Evolutionary conservation across 2,797 vertebrate genomes (phyloP).

Genomic region (Phataginus tricuspis): DNA sequence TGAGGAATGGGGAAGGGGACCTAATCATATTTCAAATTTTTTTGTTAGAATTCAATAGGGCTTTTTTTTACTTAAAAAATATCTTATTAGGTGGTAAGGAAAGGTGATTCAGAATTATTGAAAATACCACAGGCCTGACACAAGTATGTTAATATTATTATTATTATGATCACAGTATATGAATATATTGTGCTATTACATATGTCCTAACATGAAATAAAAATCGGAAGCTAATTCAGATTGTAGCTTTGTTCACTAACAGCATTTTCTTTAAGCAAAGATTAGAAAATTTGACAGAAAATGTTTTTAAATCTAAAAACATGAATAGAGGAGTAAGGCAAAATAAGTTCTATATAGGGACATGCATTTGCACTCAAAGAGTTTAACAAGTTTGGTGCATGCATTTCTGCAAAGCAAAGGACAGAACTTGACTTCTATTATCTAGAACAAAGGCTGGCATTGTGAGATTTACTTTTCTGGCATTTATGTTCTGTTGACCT

Average conservation of each 20-base stretch:
- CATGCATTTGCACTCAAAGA: not conserved
- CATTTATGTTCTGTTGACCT: not conserved
- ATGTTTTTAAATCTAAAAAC: not conserved
- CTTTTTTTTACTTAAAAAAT: constrained; percentile 5
- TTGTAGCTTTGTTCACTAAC: not conserved
- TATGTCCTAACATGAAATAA: not conserved
- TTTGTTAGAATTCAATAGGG: not conserved
- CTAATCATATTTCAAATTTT: not conserved
- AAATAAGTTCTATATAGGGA: not conserved
- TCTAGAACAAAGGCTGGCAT: not conserved
- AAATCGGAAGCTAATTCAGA: not conserved
- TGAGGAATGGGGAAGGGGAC: not conserved
- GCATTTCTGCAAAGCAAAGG: not conserved
- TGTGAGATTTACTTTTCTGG: not conserved
- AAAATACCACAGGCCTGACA: not conserved
- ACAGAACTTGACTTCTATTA: not conserved
- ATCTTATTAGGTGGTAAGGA: not conserved
- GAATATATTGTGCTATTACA: not conserved
- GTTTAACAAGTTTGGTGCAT: not conserved
- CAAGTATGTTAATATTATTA: not conserved
- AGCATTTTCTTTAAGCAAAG: not conserved
- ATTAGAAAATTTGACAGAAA: not conserved
- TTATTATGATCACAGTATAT: not conserved
- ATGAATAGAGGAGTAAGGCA: not conserved
- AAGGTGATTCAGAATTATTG: not conserved